Conservation (phyloP, 1,140 invertebrate genomes). For the Caenorhabditis tropicalis region DNA sequence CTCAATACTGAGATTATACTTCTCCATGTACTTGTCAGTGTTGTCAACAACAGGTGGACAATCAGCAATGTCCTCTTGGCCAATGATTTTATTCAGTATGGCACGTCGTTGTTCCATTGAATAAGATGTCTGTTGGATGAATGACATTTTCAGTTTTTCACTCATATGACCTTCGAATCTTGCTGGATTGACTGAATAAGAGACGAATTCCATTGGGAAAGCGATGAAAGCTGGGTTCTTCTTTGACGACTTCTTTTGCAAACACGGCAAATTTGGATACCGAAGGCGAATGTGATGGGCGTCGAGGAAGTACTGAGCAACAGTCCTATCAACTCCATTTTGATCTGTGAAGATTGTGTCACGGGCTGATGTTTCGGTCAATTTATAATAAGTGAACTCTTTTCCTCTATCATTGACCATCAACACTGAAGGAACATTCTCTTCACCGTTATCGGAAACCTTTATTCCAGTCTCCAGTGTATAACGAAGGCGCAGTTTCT, state of each 20-base stretch:
- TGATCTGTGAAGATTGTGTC: neutral
- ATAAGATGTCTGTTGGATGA: neutral
- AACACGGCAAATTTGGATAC: slow-evolving; percentile 1
- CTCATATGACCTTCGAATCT: neutral
- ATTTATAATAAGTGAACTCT: neutral
- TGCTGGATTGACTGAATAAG: neutral
- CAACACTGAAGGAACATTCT: too few relatives aligned
- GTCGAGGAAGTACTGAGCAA: neutral
- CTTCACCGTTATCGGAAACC: neutral
- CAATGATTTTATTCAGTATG: neutral
- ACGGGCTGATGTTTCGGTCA: neutral
- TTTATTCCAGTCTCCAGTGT: neutral
- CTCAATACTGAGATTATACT: neutral
- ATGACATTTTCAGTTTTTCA: neutral
- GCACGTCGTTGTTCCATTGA: neutral
- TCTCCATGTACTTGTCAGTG: neutral
- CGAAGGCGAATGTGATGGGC: neutral
- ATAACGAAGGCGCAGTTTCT: neutral
- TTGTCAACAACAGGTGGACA: neutral
- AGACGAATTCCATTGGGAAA: slow-evolving; percentile 32
- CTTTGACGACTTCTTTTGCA: neutral
- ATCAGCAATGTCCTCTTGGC: neutral
- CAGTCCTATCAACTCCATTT: neutral
- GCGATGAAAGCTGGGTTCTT: too few relatives aligned
- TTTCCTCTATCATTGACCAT: neutral